Evolutionary conservation across 2,888 invertebrate genomes (phyloP).

Genomic region (Hermaeophaga mercurialis): DNA sequence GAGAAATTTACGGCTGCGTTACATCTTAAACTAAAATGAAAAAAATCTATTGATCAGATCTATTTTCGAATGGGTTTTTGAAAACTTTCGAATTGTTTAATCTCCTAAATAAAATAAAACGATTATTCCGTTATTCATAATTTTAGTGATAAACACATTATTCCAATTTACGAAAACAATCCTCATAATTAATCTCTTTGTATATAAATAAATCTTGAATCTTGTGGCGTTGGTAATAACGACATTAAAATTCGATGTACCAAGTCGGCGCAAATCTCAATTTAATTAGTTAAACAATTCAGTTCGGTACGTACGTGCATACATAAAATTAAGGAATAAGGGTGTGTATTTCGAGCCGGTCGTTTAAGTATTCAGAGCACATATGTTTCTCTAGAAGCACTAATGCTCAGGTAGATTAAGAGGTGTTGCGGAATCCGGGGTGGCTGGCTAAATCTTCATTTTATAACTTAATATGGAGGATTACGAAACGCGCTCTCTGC

Average conservation of each 20-base stretch:
- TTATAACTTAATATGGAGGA: constrained; percentile 38
- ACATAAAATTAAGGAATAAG: constrained; percentile 12
- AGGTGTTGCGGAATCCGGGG: constrained; percentile 38
- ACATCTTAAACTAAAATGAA: no score
- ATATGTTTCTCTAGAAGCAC: constrained; percentile 34
- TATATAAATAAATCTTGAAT: background rate
- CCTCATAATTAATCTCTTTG: no score
- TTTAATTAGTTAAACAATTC: constrained; percentile 24
- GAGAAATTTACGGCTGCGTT: no score
- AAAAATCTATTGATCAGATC: no score
- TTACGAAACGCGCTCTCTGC: constrained; percentile 30
- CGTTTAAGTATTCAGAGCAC: constrained; percentile 22
- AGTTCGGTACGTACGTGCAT: constrained; percentile 6
- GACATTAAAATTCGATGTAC: constrained; percentile 11
- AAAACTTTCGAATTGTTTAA: no score
- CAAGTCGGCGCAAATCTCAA: constrained; percentile 16
- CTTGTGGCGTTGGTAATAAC: background rate
- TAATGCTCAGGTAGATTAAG: constrained; percentile 44
- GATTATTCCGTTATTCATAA: no score
- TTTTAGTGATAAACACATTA: no score
- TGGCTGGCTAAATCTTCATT: constrained; percentile 43
- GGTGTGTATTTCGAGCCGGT: constrained; percentile 7
- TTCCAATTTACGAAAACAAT: no score
- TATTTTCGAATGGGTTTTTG: no score
- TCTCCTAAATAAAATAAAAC: no score